Percentiles rank a stretch among this genome's conserved stretches.
These are phyloP conservation scores for Leptodactylus fallax DNA, from an alignment of 2,797 vertebrate genomes.

Conservation along the genomic window DNA sequence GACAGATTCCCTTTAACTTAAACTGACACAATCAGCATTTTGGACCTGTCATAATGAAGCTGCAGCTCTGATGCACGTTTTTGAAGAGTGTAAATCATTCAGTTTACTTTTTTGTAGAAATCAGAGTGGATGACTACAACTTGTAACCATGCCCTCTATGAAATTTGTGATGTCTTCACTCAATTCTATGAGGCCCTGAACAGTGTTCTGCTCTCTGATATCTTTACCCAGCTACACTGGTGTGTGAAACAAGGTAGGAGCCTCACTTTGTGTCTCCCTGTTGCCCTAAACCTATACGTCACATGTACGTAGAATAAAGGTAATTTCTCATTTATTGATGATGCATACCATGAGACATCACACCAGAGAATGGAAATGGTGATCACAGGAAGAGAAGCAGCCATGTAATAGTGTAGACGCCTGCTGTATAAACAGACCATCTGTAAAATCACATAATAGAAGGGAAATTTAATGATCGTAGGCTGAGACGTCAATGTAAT, in stretches of 20 bases:
- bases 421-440: too few species aligned
- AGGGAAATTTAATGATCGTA: too few species aligned
- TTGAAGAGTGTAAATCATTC: neutral
- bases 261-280: constrained; percentile 25
- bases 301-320: neutral
- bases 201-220: constrained; percentile 89
- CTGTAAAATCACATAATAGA: too few species aligned
- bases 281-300: neutral
- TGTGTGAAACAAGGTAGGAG: constrained; percentile 93
- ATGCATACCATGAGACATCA: neutral
- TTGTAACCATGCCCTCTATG: constrained; percentile 95
- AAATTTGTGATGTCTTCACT: constrained; percentile 95
- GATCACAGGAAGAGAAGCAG: too few species aligned
- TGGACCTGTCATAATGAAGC: too few species aligned
- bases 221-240: constrained; percentile 95
- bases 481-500: neutral
- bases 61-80: too few species aligned
- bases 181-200: constrained; percentile 96
- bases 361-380: too few species aligned
- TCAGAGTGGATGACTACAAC: constrained; percentile 99
- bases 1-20: too few species aligned
- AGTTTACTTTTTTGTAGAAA: constrained; percentile 78
- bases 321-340: neutral
- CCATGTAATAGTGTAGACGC: neutral
- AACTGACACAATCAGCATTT: too few species aligned